These are phyloP conservation scores for Mormyrops boulengeri DNA, from an alignment of 2,797 vertebrate species.

Conservation along the genomic window DNA sequence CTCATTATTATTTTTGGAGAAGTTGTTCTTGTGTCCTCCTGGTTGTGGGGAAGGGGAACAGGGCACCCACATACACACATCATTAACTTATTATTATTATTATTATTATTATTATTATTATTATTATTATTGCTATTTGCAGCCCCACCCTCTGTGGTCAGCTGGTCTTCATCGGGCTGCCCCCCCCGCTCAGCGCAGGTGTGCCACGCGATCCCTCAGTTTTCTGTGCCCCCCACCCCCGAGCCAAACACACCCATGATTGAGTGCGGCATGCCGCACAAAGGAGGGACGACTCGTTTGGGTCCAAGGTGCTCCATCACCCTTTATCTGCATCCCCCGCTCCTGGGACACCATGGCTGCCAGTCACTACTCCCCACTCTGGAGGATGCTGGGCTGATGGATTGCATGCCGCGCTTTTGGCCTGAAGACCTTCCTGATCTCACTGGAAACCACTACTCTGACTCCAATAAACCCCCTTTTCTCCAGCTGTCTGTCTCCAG, in stretches of 20 bases:
- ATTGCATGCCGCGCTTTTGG: neutral
- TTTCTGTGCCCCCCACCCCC: slow-evolving; percentile 44
- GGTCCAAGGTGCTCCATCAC: slow-evolving; percentile 65
- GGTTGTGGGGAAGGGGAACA: neutral
- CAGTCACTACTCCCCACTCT: neutral
- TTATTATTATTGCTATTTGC: neutral
- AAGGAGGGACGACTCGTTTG: slow-evolving; percentile 59
- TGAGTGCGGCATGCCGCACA: slow-evolving; percentile 54
- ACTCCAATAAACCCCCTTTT: neutral
- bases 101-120: neutral
- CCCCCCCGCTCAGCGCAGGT: neutral
- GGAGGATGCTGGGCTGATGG: neutral
- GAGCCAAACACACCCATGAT: slow-evolving; percentile 58
- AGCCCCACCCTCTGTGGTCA: neutral
- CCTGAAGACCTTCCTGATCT: neutral
- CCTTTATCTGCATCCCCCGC: slow-evolving; percentile 41
- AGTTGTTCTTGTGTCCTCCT: neutral
- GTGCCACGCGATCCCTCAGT: slow-evolving; percentile 16
- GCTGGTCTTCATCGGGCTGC: neutral
- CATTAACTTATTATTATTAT: neutral
- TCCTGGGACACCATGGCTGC: neutral
- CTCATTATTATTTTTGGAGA: neutral
- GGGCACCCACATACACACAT: neutral
- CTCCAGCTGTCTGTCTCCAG: neutral
- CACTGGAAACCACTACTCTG: neutral